These are phyloP conservation scores for Coelopa frigida DNA, from an alignment of 1,140 invertebrate genomes.

Conservation along the genomic window DNA sequence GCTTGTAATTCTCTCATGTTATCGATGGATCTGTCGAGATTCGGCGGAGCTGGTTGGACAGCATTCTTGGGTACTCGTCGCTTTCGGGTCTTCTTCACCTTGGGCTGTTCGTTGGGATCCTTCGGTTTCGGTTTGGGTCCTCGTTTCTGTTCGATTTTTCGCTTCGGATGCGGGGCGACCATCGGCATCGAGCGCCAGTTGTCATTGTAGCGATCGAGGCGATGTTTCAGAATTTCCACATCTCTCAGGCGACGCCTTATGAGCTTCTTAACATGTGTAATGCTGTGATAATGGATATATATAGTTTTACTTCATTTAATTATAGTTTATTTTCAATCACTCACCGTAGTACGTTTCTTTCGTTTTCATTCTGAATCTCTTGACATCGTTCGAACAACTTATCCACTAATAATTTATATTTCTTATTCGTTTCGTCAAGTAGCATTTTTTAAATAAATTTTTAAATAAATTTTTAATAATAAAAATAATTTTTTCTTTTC, in stretches of 20 bases:
- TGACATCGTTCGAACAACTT: constrained; percentile 33
- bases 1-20: no score
- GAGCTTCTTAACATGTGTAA: constrained; percentile 36
- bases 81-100: constrained; percentile 20
- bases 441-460: constrained; percentile 10
- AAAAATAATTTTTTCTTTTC: not conserved
- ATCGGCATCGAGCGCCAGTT: constrained; percentile 37
- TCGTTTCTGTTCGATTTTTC: constrained; percentile 34
- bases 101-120: not conserved
- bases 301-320: no score
- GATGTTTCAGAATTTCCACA: constrained; percentile 30
- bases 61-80: no score
- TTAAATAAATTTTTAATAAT: not conserved
- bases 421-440: constrained; percentile 20
- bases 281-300: constrained; percentile 15
- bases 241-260: constrained; percentile 25
- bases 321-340: not conserved
- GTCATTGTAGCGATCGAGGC: constrained; percentile 35
- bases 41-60: no score
- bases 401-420: constrained; percentile 32
- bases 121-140: constrained; percentile 38
- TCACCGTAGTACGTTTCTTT: constrained; percentile 35
- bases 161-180: constrained; percentile 32
- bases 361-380: constrained; percentile 37
- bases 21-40: no score